Conservation (phyloP, 2,797 vertebrate genomes). For the Microctenopoma lineatum region DNA sequence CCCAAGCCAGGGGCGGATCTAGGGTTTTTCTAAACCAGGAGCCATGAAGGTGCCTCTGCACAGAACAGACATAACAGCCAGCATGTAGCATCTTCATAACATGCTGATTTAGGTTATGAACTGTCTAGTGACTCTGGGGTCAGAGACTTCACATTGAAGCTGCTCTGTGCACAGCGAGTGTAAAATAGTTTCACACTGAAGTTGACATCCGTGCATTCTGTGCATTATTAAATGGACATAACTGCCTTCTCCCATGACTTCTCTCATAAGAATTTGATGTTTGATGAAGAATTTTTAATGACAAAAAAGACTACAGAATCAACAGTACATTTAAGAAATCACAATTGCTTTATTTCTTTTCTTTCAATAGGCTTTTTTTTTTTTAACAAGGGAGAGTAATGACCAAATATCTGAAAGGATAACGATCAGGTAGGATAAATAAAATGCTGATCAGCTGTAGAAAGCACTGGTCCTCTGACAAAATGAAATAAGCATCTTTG, state of each 20-base stretch:
- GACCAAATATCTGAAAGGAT: conserved; percentile 95
- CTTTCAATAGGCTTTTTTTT: conserved; percentile 93
- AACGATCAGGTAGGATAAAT: conserved; percentile 90
- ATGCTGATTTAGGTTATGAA: no score
- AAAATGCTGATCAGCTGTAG: conserved; percentile 76
- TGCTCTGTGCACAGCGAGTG: no score
- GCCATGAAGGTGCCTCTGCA: no score
- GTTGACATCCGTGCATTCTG: no score
- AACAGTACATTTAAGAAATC: conserved; percentile 81
- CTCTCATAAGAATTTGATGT: conserved; percentile 25
- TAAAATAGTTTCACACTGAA: no score
- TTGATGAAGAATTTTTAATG: conserved; percentile 34
- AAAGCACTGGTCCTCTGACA: conserved; percentile 77
- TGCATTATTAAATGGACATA: no score
- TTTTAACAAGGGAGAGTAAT: conserved; percentile 90
- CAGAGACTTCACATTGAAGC: no score
- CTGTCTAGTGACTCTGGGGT: no score
- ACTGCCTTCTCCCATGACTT: not conserved
- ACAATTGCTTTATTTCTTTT: conserved; percentile 85
- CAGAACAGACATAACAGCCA: no score
- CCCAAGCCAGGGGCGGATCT: no score
- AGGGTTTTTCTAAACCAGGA: no score
- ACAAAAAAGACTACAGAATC: conserved; percentile 61
- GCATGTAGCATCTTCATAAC: no score
- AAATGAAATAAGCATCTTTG: conserved; percentile 79